Percentiles rank a stretch among this genome's conserved stretches.
Conservation (phyloP, 2,888 invertebrate species). For the Caenorhabditis zanzibari region DNA sequence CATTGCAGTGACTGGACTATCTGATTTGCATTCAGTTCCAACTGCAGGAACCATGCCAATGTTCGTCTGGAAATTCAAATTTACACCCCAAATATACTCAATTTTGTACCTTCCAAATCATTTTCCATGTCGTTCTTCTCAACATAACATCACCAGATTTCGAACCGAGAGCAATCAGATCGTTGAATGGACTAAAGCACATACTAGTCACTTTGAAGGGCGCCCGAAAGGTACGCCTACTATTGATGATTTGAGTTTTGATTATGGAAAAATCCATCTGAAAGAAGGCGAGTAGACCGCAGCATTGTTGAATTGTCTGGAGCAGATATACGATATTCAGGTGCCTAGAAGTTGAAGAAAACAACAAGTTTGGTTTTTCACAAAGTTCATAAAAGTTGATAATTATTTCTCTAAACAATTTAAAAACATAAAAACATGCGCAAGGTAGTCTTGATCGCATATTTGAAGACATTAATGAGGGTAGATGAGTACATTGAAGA, state of each 20-base stretch:
- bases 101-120: constrained; percentile 77
- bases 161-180: constrained; percentile 77
- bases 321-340: constrained; percentile 55
- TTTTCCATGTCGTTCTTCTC: constrained; percentile 77
- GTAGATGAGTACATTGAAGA: constrained; percentile 33
- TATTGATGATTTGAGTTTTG: constrained; percentile 38
- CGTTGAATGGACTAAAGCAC: constrained; percentile 73
- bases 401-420: constrained; percentile 19
- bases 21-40: constrained; percentile 35
- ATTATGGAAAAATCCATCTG: constrained; percentile 50
- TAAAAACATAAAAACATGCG: constrained; percentile 10
- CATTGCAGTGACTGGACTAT: constrained; percentile 53
- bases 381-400: constrained; percentile 52
- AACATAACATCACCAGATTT: constrained; percentile 75
- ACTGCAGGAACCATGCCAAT: constrained; percentile 52
- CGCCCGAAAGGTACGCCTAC: constrained; percentile 61
- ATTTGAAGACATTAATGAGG: constrained; percentile 1
- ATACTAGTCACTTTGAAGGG: constrained; percentile 68
- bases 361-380: constrained; percentile 16
- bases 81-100: background rate
- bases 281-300: background rate
- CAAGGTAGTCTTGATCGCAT: constrained; percentile 10
- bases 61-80: constrained; percentile 37
- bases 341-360: constrained; percentile 36
- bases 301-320: background rate